Evolutionary conservation across 2,797 vertebrate genomes (phyloP), one percentile per base, ranked within the genome.

Genomic region (Neosalanx taihuensis): DNA sequence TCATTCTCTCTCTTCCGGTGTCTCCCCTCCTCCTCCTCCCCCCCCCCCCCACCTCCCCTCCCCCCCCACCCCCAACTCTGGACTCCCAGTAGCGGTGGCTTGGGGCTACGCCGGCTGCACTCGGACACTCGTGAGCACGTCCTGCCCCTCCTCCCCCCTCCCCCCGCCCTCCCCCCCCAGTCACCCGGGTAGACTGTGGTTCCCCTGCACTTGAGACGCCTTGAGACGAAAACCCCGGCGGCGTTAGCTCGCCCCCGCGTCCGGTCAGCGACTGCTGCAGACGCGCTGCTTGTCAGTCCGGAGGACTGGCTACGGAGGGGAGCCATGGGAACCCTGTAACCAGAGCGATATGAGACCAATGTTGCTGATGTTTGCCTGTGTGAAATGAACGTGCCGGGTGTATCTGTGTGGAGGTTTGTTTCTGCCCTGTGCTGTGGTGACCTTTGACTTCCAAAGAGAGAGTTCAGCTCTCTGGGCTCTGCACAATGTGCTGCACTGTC

Each of bases 381-480:
- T 56, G 51, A 56, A 56, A 5, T 17, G 49, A 18, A 51, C 49
- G 18, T n/a, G 18, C 51, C 1, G 51, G 4, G 37, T 86, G 83
- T 81, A 41, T 78, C 4, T 78, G 70, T 74, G 62, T 72, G 23
- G 62, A 58, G 31, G 76, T 17, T 69, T 76, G 78, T 81, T 75
- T 85, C 81, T 88, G 71, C 82, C 78, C 84, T 84, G 85, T 85
- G 84, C 89, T 89, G 86, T 88, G 83, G 83, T 88, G 81, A 87
- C 62, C 62, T 79, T 80, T 85, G 79, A 88, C 83, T 84, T 88
- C 88, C 89, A 90, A 90, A 91, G 88, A 89, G 79, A 83, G 84
- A 88, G 86, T 86, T 85, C 87, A 78, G 85, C 67, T 65, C 3
- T 0, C 64, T 76, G 84, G 86, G 80, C 83, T 89, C 85, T 83